Conservation (phyloP, 2,113 vertebrate species). For the Neodontobutis hainanensis region DNA sequence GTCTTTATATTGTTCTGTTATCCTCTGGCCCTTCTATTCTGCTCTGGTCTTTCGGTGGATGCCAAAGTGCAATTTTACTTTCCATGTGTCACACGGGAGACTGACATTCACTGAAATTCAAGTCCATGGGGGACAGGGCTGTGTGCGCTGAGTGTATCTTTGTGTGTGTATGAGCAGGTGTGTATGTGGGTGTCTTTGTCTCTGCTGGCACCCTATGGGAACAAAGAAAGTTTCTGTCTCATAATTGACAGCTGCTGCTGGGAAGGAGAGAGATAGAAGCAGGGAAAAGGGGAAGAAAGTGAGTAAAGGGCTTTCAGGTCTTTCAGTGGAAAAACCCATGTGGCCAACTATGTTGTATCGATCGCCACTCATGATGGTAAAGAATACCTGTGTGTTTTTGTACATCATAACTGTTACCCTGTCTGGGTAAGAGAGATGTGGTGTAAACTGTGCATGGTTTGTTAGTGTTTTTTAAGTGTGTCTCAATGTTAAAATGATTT, state of each 20-base stretch:
- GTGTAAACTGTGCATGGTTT: slow-evolving; percentile 39
- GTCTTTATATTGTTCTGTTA: slow-evolving; percentile 37
- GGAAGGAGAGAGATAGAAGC: slow-evolving; percentile 39
- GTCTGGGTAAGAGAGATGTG: slow-evolving; percentile 24
- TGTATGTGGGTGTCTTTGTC: slow-evolving; percentile 30
- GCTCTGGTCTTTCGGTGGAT: slow-evolving; percentile 46
- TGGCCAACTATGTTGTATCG: slow-evolving; percentile 45
- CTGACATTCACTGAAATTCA: slow-evolving; percentile 60
- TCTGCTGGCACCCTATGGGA: slow-evolving; percentile 50
- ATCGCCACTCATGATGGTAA: slow-evolving; percentile 45
- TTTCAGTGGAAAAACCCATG: slow-evolving; percentile 50
- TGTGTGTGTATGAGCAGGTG: not conserved
- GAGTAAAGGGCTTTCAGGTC: slow-evolving; percentile 36
- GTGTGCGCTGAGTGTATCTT: slow-evolving; percentile 8
- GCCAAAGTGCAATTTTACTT: slow-evolving; percentile 54
- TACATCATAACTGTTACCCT: slow-evolving; percentile 32
- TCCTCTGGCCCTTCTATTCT: slow-evolving; percentile 26
- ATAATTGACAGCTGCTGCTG: slow-evolving; percentile 76
- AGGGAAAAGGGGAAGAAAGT: slow-evolving; percentile 23
- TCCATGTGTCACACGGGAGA: slow-evolving; percentile 56
- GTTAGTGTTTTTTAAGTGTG: slow-evolving; percentile 14
- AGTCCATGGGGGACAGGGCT: slow-evolving; percentile 49
- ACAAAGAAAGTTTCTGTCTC: slow-evolving; percentile 61
- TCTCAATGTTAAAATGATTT: slow-evolving; percentile 22
- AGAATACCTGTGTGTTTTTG: slow-evolving; percentile 30